Base-by-base conservation (phyloP, 2,888 invertebrate species). In the Dicyrtomina minuta region DNA sequence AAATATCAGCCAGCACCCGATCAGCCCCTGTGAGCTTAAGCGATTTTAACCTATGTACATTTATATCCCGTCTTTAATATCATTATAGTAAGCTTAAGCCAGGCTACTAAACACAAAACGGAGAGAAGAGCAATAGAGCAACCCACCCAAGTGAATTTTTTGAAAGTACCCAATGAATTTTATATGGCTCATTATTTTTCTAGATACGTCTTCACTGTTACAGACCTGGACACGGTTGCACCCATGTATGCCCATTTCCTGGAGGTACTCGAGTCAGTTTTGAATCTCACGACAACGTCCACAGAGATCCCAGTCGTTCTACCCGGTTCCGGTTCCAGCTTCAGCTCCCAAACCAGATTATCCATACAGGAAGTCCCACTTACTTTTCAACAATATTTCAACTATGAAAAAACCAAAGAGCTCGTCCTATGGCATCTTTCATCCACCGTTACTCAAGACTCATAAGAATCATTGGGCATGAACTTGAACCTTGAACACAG, bases 171-270 rank as follows among this genome's bases (percentile, higher is more conserved):
- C 20, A 55, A 43, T 46, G n/a, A 15, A 58, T 20, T 55, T 64
- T 56, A 26, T 51, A 26, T 51, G 22, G 33, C 33, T 33, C 33
- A 33, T 33, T 5, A 33, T 59, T 66, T 66, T 72, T 75, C 1
- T 74, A 83, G 93, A 64, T 93, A 88, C 81, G 93, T 93, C 8
- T 94, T 93, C 80, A 92, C 92, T 0, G 81, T 91, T 74, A 86
- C 87, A 15, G 91, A 93, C 79, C 85, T 90, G 81, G 91, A 92
- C 73, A 87, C 89, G 0, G 88, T 88, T n/a, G 92, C 93, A 0
- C 93, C 93, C 0, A 92, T 92, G 83, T 93, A 90, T 79, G 92
- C 92, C 79, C 89, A 91, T 83, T 93, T 93, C 83, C 82, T 91
- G 0, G 84, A 86, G 41, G 83, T 87, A 71, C 79, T 89, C 15